Evolutionary conservation across 2,797 vertebrate species (phyloP), one percentile per base, ranked within the genome.

Genomic region (Anguilla megastoma): DNA sequence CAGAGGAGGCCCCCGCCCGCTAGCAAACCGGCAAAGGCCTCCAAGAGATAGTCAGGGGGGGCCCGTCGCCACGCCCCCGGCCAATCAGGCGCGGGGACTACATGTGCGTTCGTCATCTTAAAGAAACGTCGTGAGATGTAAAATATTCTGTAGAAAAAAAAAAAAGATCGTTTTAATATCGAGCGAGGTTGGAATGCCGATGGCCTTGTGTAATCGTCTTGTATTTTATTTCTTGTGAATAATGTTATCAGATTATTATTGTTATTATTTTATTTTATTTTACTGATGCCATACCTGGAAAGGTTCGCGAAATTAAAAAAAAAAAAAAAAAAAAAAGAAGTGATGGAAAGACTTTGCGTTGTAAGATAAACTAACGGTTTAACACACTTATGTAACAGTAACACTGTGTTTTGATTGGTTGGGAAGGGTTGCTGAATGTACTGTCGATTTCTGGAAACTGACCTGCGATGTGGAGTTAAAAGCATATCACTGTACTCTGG

Each of bases 131-230:
- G 85, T 96, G 97, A 97, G 96, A 95, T 99, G 98, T 99, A 99
- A 99, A 97, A 98, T 99, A 99, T 96, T 97, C 95, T 96, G 96
- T 98, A 97, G 96, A 98, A 96, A 97, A 96, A 97, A 96, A 96
- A 96, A 97, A 96, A 97, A 96, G 96, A 97, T 96, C 96, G 96
- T 98, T 82, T 97, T 98, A 97, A 97, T 98, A 97, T 96, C 92
- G 92, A 95, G 94, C 96, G 96, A 94, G 96, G 97, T 97, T 98
- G 97, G 97, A 97, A 96, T 96, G 96, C 95, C 94, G 94, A 97
- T 96, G 96, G 97, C 97, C 97, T 98, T 98, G 96, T 98, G 97
- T 97, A 97, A 97, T 97, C 97, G 97, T 98, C 97, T 95, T 97
- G 95, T 96, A 95, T 95, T 97, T 98, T 96, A 96, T 97, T 98